Evolutionary conservation across 2,113 vertebrate species (phyloP).

Genomic region (Datnioides undecimradiatus): DNA sequence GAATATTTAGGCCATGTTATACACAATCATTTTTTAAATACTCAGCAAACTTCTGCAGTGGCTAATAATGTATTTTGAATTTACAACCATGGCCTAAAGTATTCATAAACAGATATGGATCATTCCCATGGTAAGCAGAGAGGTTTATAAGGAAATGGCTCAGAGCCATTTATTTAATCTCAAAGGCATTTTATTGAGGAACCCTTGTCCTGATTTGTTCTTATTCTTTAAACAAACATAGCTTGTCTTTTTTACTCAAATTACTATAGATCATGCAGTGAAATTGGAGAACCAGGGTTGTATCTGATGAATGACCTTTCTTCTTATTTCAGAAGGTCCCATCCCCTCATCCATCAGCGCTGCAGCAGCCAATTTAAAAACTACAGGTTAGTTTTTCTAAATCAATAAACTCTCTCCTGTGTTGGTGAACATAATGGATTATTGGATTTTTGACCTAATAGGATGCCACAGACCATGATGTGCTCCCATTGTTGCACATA

Average conservation of each 20-base stretch:
- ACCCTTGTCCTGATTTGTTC: neutral
- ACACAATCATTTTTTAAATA: neutral
- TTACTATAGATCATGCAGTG: neutral
- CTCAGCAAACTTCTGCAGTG: neutral
- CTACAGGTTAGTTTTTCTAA: constrained; percentile 82
- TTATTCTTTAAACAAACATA: neutral
- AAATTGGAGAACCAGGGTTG: neutral
- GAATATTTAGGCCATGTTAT: neutral
- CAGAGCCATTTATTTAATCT: neutral
- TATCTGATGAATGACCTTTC: neutral
- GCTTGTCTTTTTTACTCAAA: neutral
- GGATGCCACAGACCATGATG: neutral
- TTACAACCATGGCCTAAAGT: neutral
- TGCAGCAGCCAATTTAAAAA: constrained; percentile 90
- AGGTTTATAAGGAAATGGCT: neutral
- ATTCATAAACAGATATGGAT: neutral
- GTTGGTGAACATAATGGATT: constrained; percentile 20
- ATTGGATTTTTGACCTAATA: constrained; percentile 46
- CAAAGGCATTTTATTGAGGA: neutral
- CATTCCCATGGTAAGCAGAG: neutral
- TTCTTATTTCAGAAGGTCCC: neutral
- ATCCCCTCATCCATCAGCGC: constrained; percentile 90
- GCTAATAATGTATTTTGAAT: neutral
- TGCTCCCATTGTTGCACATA: constrained; percentile 1
- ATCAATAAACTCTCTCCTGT: constrained; percentile 44